Evolutionary conservation across 2,797 vertebrate genomes (phyloP), one percentile per base, ranked within the genome.

Genomic region (Carcharodon carcharias): DNA sequence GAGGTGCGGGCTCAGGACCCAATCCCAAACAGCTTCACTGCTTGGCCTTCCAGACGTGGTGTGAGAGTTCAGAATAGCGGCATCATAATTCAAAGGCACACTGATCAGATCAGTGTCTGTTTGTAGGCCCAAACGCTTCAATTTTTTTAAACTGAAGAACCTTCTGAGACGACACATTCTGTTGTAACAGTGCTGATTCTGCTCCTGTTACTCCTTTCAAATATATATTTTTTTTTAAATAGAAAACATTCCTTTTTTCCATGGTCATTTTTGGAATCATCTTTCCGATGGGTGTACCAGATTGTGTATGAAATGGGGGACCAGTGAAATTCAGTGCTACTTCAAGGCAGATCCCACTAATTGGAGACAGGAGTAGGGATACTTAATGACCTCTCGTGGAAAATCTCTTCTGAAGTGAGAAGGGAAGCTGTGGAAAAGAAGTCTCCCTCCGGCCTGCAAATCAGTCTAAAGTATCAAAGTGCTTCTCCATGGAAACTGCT

Each of bases 401-500:
- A 88, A 88, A 18, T 21, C n/a, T 11, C 85, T 88, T 88, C 50
- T 56, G 50, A 88, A 88, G 21, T 56, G 85, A 88, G 45, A 31
- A 11, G 23, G 23, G 50, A 28, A 28, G 82, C 85, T 54, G 50
- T 21, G 50, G 85, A 11, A 18, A 31, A 31, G 26, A 88, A 56
- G 6, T 28, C 7, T 28, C 50, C 45, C 50, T 54, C 50, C 26
- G 50, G 45, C 26, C 18, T 88, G 50, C 50, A 88, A 56, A 88
- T 54, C 3, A 56, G 8, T 31, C 50, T 9, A 9, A 82, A 2
- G 23, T 56, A 21, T 56, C 85, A 56, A 82, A 88, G 50, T 88
- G 85, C 85, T 88, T 88, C 45, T 88, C 85, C 50, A 88, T 88
- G 85, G 85, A 88, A 88, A 88, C 50, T 56, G 85, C 85, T 88